phyloP scores from a whole-genome alignment of 2,888 invertebrate species.

The Teinopalpus imperialis region DNA sequence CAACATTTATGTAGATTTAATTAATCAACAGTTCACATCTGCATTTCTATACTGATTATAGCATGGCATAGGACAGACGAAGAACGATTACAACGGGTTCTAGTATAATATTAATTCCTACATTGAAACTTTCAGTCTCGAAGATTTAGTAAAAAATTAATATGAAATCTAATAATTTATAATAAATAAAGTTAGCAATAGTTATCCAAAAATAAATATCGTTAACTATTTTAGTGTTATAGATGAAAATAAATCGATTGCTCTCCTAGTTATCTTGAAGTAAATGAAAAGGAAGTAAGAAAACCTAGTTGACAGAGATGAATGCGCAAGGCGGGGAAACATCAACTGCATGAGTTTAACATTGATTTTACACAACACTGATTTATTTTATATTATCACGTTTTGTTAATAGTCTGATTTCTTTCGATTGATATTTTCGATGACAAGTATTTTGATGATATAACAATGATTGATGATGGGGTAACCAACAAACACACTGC shows the following conservation, averaged over 20 bases:
- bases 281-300: background rate
- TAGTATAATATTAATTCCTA: slow-evolving; percentile 7
- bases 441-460: too few relatives aligned
- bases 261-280: slow-evolving; percentile 1
- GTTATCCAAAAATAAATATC: slow-evolving; percentile 26
- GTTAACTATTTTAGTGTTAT: slow-evolving; percentile 17
- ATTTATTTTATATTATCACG: background rate
- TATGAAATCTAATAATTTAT: slow-evolving; percentile 22
- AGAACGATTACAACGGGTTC: slow-evolving; percentile 9
- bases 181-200: slow-evolving; percentile 20
- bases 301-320: background rate
- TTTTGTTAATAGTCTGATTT: slow-evolving; percentile 12
- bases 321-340: slow-evolving; percentile 17
- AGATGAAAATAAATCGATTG: slow-evolving; percentile 18
- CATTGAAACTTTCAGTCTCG: slow-evolving; percentile 24
- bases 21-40: background rate
- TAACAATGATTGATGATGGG: too few relatives aligned
- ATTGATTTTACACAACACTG: slow-evolving; percentile 19
- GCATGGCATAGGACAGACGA: slow-evolving; percentile 8
- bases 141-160: slow-evolving; percentile 22
- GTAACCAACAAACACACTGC: too few relatives aligned
- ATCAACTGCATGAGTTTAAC: slow-evolving; percentile 7
- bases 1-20: slow-evolving; percentile 25
- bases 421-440: too few relatives aligned
- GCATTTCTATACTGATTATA: slow-evolving; percentile 3